A percentile compares a stretch with the other conserved stretches of the same genome.
Evolutionary conservation across 2,888 invertebrate genomes (phyloP).

Genomic region (Scaptomyza cyrtandrae): DNA sequence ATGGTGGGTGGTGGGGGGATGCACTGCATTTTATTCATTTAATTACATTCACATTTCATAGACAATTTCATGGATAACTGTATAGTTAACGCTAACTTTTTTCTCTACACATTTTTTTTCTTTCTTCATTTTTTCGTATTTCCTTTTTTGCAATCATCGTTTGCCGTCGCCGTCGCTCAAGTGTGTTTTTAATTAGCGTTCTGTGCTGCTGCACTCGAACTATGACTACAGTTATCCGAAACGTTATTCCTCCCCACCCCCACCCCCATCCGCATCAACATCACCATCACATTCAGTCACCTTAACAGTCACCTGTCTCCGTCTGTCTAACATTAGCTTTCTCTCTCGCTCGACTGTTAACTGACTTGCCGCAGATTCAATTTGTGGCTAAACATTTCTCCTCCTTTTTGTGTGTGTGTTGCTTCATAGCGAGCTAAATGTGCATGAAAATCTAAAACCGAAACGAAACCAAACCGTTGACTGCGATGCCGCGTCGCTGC

Average conservation of each 20-base stretch:
- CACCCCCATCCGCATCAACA: too few relatives aligned
- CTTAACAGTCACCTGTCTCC: neutral
- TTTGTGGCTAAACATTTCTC: slow-evolving; percentile 76
- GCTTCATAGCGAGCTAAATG: slow-evolving; percentile 75
- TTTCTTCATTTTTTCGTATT: slow-evolving; percentile 7
- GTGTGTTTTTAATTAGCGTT: slow-evolving; percentile 83
- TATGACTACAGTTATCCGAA: slow-evolving; percentile 37
- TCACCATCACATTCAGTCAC: too few relatives aligned
- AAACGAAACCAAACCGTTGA: slow-evolving; percentile 52
- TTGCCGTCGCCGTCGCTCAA: slow-evolving; percentile 54
- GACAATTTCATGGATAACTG: slow-evolving; percentile 74
- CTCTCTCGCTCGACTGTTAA: slow-evolving; percentile 47
- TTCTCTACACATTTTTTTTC: slow-evolving; percentile 12
- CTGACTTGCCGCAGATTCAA: slow-evolving; percentile 71
- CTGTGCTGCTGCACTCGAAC: slow-evolving; percentile 70
- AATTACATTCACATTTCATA: slow-evolving; percentile 80
- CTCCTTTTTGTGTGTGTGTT: slow-evolving; percentile 65
- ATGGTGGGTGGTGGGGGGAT: neutral
- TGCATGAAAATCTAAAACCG: slow-evolving; percentile 75
- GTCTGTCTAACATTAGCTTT: neutral
- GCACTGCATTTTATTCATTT: slow-evolving; percentile 71
- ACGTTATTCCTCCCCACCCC: neutral
- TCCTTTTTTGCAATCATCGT: neutral
- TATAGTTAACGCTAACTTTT: slow-evolving; percentile 46
- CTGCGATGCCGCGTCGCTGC: slow-evolving; percentile 37